phyloP scores from a whole-genome alignment of 2,797 vertebrate species.

The Lacerta bilineata region DNA sequence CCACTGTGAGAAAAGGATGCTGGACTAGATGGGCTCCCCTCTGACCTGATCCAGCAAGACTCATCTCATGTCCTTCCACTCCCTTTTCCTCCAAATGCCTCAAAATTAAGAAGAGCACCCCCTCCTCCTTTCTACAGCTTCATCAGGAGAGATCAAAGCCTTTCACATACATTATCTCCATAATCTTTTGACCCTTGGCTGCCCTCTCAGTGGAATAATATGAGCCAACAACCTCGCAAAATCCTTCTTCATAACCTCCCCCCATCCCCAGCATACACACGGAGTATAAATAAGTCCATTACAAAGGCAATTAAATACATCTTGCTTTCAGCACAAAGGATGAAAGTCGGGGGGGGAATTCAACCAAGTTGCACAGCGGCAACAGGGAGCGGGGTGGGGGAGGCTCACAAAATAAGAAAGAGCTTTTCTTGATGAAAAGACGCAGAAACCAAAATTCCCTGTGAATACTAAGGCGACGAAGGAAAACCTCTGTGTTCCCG shows the following conservation, averaged over 20 bases:
- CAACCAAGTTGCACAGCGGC: neutral
- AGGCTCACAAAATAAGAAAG: neutral
- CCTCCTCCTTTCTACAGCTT: neutral
- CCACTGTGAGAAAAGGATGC: too few species aligned
- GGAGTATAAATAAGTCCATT: conserved; percentile 21
- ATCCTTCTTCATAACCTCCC: conserved; percentile 37
- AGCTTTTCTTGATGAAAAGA: neutral
- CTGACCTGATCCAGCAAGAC: too few species aligned
- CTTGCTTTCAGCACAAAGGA: neutral
- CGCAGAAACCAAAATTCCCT: neutral
- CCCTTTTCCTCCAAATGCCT: neutral
- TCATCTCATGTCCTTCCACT: neutral
- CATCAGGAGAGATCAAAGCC: neutral
- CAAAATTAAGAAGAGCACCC: neutral
- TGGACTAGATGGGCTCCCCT: too few species aligned
- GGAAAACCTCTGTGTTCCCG: too few species aligned
- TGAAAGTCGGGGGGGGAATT: neutral
- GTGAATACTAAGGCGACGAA: too few species aligned
- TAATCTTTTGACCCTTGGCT: neutral
- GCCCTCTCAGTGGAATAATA: conserved; percentile 30
- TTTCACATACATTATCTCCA: neutral
- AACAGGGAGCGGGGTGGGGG: neutral
- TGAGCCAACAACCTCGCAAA: conserved; percentile 43
- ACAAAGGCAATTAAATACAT: neutral
- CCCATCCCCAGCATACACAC: neutral